These are phyloP conservation scores for Cololabis saira DNA, from an alignment of 2,113 vertebrate species.

Conservation along the genomic window DNA sequence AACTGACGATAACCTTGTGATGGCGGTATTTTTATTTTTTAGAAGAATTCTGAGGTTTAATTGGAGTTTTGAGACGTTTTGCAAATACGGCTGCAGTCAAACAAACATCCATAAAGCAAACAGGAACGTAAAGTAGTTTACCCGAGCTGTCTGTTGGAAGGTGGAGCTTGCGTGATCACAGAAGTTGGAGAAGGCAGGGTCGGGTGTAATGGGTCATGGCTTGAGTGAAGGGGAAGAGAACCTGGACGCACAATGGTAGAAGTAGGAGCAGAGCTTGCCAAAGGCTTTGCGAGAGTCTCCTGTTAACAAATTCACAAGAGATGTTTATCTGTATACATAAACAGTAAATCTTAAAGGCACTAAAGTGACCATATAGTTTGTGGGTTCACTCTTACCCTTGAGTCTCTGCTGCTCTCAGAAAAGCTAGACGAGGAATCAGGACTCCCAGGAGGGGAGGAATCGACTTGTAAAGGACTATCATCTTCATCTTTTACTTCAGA, in stretches of 20 bases:
- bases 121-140: slow-evolving; percentile 66
- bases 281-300: slow-evolving; percentile 85
- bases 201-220: slow-evolving; percentile 89
- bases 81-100: background rate
- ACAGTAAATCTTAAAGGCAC: background rate
- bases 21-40: background rate
- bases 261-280: slow-evolving; percentile 87
- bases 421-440: slow-evolving; percentile 84
- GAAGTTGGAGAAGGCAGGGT: slow-evolving; percentile 96
- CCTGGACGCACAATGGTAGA: slow-evolving; percentile 95
- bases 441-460: slow-evolving; percentile 91
- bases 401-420: slow-evolving; percentile 76
- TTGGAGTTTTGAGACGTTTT: background rate
- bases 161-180: slow-evolving; percentile 96
- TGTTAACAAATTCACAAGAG: slow-evolving; percentile 41
- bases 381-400: slow-evolving; percentile 61
- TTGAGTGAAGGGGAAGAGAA: slow-evolving; percentile 91
- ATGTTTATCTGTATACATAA: background rate
- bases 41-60: background rate
- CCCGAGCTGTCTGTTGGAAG: slow-evolving; percentile 92
- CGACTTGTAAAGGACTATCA: slow-evolving; percentile 90
- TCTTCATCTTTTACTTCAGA: slow-evolving; percentile 91
- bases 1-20: background rate
- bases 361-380: background rate
- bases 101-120: slow-evolving; percentile 18